Conservation (phyloP, 2,113 vertebrate genomes). For the Chaetura pelagica region DNA sequence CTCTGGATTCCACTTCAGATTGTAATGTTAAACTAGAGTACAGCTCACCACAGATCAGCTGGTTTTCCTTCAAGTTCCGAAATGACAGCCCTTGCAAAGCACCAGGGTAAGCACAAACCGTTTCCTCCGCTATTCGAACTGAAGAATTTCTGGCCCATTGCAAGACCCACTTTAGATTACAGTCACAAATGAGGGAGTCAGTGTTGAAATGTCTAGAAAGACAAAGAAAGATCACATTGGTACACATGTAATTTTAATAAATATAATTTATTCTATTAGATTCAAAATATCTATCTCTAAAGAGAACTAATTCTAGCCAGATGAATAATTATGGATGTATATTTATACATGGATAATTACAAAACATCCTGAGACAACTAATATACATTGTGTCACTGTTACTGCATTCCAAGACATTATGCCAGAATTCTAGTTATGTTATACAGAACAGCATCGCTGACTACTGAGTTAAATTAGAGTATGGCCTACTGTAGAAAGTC, state of each 20-base stretch:
- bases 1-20: neutral
- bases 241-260: neutral
- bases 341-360: neutral
- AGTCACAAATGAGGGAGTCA: constrained; percentile 90
- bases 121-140: constrained; percentile 84
- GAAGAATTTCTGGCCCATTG: constrained; percentile 82
- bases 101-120: constrained; percentile 82
- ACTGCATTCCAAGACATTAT: neutral
- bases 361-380: neutral
- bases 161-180: constrained; percentile 88
- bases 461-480: neutral
- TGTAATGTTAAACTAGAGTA: neutral
- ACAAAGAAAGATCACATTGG: neutral
- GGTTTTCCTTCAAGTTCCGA: constrained; percentile 80
- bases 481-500: neutral
- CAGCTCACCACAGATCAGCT: constrained; percentile 86
- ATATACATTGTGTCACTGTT: neutral
- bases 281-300: neutral
- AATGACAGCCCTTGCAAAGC: constrained; percentile 83
- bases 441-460: neutral
- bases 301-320: neutral
- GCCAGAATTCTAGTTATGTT: neutral
- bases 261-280: neutral
- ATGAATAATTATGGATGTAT: neutral
- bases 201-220: constrained; percentile 84